phyloP scores from a whole-genome alignment of 2,113 vertebrate genomes.

The Haemorhous mexicanus region DNA sequence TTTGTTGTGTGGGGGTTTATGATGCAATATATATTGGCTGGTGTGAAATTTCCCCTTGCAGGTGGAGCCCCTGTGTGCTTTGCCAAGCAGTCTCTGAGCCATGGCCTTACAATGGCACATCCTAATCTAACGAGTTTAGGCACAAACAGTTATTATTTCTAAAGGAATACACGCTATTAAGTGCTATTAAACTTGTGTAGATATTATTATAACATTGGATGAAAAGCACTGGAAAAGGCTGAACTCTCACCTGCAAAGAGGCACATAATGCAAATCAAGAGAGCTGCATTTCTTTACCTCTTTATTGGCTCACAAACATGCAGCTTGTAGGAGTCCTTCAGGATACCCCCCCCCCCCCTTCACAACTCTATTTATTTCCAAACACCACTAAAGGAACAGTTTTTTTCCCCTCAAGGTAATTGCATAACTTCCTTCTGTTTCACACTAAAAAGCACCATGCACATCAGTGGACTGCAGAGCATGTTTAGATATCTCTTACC shows the following conservation, averaged over 20 bases:
- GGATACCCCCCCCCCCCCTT: not conserved
- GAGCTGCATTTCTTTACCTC: not conserved
- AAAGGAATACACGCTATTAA: not conserved
- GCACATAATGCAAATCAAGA: not conserved
- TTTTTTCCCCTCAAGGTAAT: not conserved
- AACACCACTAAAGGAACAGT: not conserved
- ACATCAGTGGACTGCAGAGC: not conserved
- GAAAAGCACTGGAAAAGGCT: not conserved
- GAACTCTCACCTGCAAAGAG: not conserved
- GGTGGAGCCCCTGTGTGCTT: not conserved
- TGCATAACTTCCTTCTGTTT: conserved; percentile 26
- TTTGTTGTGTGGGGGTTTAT: not conserved
- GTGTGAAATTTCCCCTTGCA: not conserved
- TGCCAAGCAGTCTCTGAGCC: not conserved
- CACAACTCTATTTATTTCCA: conserved; percentile 3
- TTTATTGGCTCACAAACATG: not conserved
- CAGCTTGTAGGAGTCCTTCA: not conserved
- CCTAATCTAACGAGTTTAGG: not conserved
- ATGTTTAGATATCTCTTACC: conserved; percentile 1
- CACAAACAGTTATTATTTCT: not conserved
- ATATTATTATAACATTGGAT: not conserved
- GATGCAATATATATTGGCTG: not conserved
- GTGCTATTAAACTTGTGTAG: not conserved
- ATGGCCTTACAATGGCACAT: not conserved
- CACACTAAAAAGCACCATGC: not conserved